phyloP scores from a whole-genome alignment of 1,140 invertebrate species.

The Ceratoteleas bidentatus region DNA sequence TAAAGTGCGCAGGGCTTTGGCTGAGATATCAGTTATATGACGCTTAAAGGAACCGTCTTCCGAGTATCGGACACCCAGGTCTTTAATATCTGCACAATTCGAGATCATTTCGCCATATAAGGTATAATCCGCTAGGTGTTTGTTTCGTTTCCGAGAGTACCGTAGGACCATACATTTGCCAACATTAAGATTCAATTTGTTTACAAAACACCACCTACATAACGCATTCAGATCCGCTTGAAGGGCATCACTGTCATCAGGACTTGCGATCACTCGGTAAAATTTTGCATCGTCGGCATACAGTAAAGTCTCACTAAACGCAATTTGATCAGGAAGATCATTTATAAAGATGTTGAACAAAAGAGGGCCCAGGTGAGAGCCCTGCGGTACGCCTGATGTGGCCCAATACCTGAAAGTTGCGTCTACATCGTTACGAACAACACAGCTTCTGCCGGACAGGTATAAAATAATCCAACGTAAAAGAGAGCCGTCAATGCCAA shows the following conservation, averaged over 20 bases:
- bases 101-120: not conserved
- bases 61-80: not conserved
- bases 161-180: not conserved
- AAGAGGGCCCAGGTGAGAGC: conserved; percentile 1
- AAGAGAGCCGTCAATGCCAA: not conserved
- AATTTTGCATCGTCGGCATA: not conserved
- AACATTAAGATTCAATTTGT: not conserved
- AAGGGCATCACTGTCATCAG: not conserved
- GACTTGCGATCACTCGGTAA: not conserved
- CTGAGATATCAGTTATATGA: not conserved
- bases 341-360: conserved; percentile 1
- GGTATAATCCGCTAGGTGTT: not conserved
- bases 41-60: not conserved
- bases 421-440: not conserved
- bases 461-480: not conserved
- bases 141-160: not conserved
- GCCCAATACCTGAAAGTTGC: not conserved
- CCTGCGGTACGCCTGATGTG: not conserved
- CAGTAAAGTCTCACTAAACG: not conserved
- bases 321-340: not conserved
- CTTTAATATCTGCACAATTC: not conserved
- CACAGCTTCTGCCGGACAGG: not conserved
- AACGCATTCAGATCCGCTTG: not conserved
- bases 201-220: not conserved
- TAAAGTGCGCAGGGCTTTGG: not conserved